Evolutionary conservation across 2,888 invertebrate species (phyloP).

Genomic region (Deilephila porcellus): DNA sequence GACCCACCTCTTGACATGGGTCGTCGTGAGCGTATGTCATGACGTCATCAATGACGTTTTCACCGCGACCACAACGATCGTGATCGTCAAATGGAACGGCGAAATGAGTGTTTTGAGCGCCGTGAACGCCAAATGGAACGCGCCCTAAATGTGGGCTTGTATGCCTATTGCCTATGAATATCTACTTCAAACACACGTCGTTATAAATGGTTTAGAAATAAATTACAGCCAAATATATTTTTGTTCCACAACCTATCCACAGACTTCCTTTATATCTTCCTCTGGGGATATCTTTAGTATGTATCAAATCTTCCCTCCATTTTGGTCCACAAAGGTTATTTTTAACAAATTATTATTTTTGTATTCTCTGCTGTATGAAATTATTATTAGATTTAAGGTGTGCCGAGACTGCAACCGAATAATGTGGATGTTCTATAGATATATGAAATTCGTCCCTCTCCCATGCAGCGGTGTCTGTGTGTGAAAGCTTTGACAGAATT

Average conservation of each 20-base stretch:
- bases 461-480: background rate
- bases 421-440: background rate
- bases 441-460: background rate
- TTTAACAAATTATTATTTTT: slow-evolving; percentile 14
- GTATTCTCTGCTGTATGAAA: background rate
- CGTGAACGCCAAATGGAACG: too few species aligned
- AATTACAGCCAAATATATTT: background rate
- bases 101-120: too few species aligned
- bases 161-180: too few species aligned
- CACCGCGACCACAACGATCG: too few species aligned
- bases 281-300: background rate
- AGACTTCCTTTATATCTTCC: slow-evolving; percentile 19
- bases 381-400: background rate
- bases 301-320: slow-evolving; percentile 5
- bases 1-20: too few species aligned
- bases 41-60: too few species aligned
- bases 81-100: too few species aligned
- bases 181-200: background rate
- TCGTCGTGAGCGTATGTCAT: too few species aligned
- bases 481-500: too few species aligned
- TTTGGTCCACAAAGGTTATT: slow-evolving; percentile 1
- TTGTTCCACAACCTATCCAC: background rate
- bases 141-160: too few species aligned
- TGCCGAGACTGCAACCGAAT: background rate
- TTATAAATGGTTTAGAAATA: background rate